Base-by-base conservation (phyloP, 2,797 vertebrate species). In the Smutsia temminckii region DNA sequence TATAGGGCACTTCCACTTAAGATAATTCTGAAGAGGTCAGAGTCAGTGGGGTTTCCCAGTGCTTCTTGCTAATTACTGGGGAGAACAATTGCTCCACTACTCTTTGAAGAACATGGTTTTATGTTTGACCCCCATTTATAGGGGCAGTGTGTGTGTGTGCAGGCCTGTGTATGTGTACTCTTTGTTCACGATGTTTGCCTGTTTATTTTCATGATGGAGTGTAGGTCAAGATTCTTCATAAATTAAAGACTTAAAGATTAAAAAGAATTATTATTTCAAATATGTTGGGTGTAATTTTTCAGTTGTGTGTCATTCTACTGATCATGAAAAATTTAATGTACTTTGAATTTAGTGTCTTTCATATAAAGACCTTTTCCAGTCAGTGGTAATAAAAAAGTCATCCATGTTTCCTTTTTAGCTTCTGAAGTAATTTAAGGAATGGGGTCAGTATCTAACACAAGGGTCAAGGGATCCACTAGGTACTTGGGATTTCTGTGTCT, bases 361-460 rank as follows among this genome's bases (percentile, higher is more conserved):
- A 84, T 89, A 46, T 14, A 91, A 92, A 57, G 51, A 40, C 1
- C 4, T 80, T 92, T 79, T 27, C 34, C 23, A 63, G 53, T 87
- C 42, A 72, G 8, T 78, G 13, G 4, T 92, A 63, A 83, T 74
- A 75, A 69, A 66, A 63, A 51, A 59, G 21, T 77, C 21, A 74
- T 12, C 16, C 1, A 23, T 46, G 32, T 68, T 94, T 75, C 2
- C 20, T 89, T 93, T 83, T 92, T 75, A 83, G 16, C 12, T 21
- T 94, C 93, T 55, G 66, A 72, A 90, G 29, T 84, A 68, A 75
- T 59, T 83, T 96, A 93, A 71, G 27, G 29, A 81, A 89, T n/a
- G 12, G 7, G 2, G 29, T 85, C 1, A 0, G 49, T 95, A 85
- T 7, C 27, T 42, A 85, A 71, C 49, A 89, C 66, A 32, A 29